A percentile compares a stretch with the other conserved stretches of the same genome.
These are phyloP conservation scores for Physella acuta DNA, from an alignment of 1,140 invertebrate genomes.

Conservation along the genomic window DNA sequence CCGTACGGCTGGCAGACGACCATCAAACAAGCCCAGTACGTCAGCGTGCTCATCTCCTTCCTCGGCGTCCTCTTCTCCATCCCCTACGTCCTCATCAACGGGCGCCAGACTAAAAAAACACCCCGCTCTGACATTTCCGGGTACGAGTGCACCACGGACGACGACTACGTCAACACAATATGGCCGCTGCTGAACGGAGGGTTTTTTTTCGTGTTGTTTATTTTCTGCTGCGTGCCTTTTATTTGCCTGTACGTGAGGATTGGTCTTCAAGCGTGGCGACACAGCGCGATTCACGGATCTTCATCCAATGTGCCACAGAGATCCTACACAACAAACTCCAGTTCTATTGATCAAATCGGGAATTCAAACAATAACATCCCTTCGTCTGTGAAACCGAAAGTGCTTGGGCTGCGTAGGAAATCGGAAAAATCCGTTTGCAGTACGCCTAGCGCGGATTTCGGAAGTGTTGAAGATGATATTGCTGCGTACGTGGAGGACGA, in stretches of 20 bases:
- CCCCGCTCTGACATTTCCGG: not conserved
- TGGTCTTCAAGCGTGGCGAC: constrained; percentile 7
- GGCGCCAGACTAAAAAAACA: not conserved
- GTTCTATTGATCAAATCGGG: not conserved
- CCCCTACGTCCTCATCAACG: constrained; percentile 12
- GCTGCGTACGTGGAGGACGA: too few relatives aligned
- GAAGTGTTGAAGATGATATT: not conserved
- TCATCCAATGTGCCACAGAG: not conserved
- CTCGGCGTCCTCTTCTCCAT: constrained; percentile 9
- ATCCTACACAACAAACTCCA: not conserved
- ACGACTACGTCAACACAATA: not conserved
- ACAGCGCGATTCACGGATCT: constrained; percentile 1
- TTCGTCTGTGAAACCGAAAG: too few relatives aligned
- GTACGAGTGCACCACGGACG: constrained; percentile 13
- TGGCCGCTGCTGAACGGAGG: constrained; percentile 6
- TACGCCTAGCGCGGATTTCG: not conserved
- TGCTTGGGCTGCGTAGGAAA: too few relatives aligned
- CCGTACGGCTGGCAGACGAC: constrained; percentile 7
- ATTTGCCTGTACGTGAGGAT: constrained; percentile 4
- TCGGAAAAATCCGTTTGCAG: too few relatives aligned
- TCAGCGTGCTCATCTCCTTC: not conserved
- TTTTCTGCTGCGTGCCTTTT: not conserved
- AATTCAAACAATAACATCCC: too few relatives aligned
- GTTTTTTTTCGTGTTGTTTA: constrained; percentile 3
- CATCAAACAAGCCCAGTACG: not conserved